These are phyloP conservation scores for Geotrupes spiniger DNA, from an alignment of 2,888 invertebrate genomes.

Conservation along the genomic window DNA sequence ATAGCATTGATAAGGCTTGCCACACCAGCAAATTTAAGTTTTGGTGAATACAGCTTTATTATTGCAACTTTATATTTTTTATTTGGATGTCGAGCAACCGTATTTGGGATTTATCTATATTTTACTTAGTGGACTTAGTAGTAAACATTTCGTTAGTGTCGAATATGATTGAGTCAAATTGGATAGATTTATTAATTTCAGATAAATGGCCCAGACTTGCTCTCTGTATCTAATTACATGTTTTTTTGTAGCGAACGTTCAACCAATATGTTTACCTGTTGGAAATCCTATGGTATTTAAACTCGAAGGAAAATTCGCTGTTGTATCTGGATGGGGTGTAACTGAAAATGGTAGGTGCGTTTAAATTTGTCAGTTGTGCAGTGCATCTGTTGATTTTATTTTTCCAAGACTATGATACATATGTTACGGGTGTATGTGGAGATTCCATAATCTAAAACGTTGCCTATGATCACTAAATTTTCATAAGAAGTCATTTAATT, in stretches of 20 bases:
- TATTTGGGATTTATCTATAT: background rate
- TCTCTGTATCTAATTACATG: conserved; percentile 9
- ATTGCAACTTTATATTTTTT: too few species aligned
- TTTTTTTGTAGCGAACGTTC: conserved; percentile 42
- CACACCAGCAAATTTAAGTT: conserved; percentile 24
- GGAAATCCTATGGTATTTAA: conserved; percentile 40
- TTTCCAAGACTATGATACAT: too few species aligned
- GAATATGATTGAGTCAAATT: too few species aligned
- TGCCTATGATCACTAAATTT: too few species aligned
- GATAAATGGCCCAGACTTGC: too few species aligned
- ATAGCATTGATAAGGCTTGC: conserved; percentile 55
- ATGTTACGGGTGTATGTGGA: too few species aligned
- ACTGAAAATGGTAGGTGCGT: conserved; percentile 62
- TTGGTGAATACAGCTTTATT: conserved; percentile 31
- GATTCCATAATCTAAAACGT: too few species aligned
- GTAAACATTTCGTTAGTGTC: background rate
- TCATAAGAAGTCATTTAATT: too few species aligned
- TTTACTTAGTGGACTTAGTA: background rate
- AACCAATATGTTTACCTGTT: conserved; percentile 52
- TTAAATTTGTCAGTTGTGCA: too few species aligned
- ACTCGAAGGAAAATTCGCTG: conserved; percentile 56
- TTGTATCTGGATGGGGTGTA: conserved; percentile 71
- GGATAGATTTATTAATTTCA: too few species aligned
- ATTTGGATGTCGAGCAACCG: conserved; percentile 6
- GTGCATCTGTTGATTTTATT: too few species aligned